phyloP scores from a whole-genome alignment of 2,888 invertebrate genomes.

The Nymphalis urticae region DNA sequence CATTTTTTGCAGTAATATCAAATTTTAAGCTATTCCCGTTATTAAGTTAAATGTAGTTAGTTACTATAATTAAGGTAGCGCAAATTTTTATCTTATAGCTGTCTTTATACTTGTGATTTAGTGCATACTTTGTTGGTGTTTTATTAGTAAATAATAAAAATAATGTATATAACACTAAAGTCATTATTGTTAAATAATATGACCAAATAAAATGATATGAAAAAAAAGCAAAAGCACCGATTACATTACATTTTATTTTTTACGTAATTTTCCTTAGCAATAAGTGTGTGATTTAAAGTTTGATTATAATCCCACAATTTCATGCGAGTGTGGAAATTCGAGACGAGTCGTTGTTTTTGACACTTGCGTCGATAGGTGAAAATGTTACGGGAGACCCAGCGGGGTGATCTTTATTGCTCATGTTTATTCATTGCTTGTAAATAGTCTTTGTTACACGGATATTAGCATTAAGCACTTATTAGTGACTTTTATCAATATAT shows the following conservation, averaged over 20 bases:
- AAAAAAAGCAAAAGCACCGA: too few species aligned
- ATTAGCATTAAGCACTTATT: slow-evolving; percentile 18
- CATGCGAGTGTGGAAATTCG: slow-evolving; percentile 37
- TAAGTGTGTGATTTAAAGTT: slow-evolving; percentile 2
- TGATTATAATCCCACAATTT: slow-evolving; percentile 26
- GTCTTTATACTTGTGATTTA: not conserved
- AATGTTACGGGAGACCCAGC: slow-evolving; percentile 47
- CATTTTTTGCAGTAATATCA: too few species aligned
- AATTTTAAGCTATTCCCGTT: too few species aligned
- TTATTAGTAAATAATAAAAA: not conserved
- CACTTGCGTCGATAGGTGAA: slow-evolving; percentile 44
- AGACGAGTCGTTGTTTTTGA: slow-evolving; percentile 40
- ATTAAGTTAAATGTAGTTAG: too few species aligned
- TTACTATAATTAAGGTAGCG: too few species aligned
- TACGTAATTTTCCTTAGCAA: not conserved
- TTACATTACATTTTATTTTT: too few species aligned
- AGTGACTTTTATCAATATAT: not conserved
- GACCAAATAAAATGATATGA: too few species aligned
- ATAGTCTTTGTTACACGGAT: slow-evolving; percentile 23
- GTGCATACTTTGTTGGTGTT: not conserved
- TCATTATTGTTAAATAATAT: not conserved
- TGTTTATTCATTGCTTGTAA: slow-evolving; percentile 19
- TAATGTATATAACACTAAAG: not conserved
- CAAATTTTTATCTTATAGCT: too few species aligned
- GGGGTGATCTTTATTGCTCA: slow-evolving; percentile 41